Base-by-base conservation (phyloP, 2,113 vertebrate genomes). In the Cinclus mexicanus region DNA sequence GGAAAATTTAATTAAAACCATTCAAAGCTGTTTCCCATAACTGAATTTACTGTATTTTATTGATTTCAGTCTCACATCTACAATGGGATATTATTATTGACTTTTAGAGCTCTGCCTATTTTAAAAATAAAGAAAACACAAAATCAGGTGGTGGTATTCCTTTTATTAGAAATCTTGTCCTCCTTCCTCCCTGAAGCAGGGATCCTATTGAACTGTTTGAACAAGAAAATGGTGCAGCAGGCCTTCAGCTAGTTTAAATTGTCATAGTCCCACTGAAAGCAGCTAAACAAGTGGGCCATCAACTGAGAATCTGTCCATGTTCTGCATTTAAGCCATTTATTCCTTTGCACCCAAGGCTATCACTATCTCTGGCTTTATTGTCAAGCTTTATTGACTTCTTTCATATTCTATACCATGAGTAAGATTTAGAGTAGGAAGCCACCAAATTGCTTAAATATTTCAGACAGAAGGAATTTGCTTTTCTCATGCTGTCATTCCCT, bases 1-100 rank as follows among this genome's bases (percentile, higher is more conserved):
- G 97, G 97, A 98, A 98, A 98, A 96, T 94, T 97, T 96, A 98
- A 98, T 98, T 69, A 93, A 98, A 98, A 98, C 93, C 95, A 97
- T 97, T 97, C 90, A 96, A 95, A 96, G 78, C 87, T 94, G 41
- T 96, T 95, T 97, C 89, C 89, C 92, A 89, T 83, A 94, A 81
- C 85, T 79, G 89, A 93, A 94, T 91, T 83, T 96, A 88, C 83
- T 89, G 56, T 89, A 64, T 82, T 95, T 92, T 96, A 44, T 67
- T 97, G 90, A 96, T 71, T 96, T 93, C 52, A 53, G 92, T 95
- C 69, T 90, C 72, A 83, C 75, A 94, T 86, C 68, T 97, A 80
- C 93, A 75, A 37, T 74, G 82, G 65, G 77, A 93, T 92, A 89
- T 75, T 95, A 59, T 94, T 92, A 92, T 65, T 95, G 93, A 86